Percentiles rank a stretch among this genome's conserved stretches.
Evolutionary conservation across 2,113 vertebrate species (phyloP).

Genomic region (Hippoglossus stenolepis): DNA sequence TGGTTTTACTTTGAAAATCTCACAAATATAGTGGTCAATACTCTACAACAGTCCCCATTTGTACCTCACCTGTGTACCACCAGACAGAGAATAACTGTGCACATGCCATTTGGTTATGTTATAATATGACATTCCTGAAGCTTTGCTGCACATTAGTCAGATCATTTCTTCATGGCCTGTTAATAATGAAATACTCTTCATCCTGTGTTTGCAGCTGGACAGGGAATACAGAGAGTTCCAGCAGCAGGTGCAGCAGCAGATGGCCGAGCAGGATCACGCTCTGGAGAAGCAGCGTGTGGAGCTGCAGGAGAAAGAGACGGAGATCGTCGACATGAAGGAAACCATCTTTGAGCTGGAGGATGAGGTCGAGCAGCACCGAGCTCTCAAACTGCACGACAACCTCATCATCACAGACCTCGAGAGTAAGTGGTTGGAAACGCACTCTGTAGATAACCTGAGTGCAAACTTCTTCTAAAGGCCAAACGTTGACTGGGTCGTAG

Average conservation of each 20-base stretch:
- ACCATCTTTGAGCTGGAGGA: constrained; percentile 97
- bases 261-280: constrained; percentile 87
- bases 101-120: background rate
- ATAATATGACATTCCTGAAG: background rate
- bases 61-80: background rate
- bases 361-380: constrained; percentile 95
- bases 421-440: constrained; percentile 84
- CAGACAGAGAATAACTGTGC: background rate
- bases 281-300: constrained; percentile 90
- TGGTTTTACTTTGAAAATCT: background rate
- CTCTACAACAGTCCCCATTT: background rate
- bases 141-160: constrained; percentile 9
- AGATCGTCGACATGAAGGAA: constrained; percentile 95
- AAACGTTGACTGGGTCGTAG: background rate
- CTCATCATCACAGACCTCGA: constrained; percentile 95
- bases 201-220: constrained; percentile 84
- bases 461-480: background rate
- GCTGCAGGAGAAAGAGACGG: constrained; percentile 91
- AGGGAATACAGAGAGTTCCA: constrained; percentile 90
- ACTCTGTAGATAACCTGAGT: background rate
- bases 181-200: constrained; percentile 15
- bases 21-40: background rate
- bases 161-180: constrained; percentile 10
- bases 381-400: constrained; percentile 96
- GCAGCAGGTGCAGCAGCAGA: constrained; percentile 90